Percentiles rank a stretch among this genome's conserved stretches.
phyloP scores from a whole-genome alignment of 2,113 vertebrate genomes.

The Emydocephalus ijimae region DNA sequence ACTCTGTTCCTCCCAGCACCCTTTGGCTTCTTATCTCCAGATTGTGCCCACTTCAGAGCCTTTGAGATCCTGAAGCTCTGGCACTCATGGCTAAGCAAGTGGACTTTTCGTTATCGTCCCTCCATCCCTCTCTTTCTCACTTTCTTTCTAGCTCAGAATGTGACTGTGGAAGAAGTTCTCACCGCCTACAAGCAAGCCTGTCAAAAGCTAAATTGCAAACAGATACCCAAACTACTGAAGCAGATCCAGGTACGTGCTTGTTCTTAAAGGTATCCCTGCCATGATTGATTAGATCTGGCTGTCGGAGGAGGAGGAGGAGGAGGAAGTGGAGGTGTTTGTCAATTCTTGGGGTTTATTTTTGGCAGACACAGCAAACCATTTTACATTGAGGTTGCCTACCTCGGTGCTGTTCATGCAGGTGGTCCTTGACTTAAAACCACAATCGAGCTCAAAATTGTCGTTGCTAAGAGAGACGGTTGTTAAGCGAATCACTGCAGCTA shows the following conservation, averaged over 20 bases:
- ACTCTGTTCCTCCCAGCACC: not conserved
- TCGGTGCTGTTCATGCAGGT: not conserved
- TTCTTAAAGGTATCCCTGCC: not conserved
- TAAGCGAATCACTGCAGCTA: not conserved
- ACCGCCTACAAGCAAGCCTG: constrained; percentile 86
- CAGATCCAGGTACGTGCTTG: constrained; percentile 85
- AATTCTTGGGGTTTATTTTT: not conserved
- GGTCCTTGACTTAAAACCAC: not conserved
- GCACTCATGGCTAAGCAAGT: not conserved
- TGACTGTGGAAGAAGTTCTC: constrained; percentile 88
- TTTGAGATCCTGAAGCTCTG: not conserved
- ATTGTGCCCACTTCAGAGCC: not conserved
- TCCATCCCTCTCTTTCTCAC: not conserved
- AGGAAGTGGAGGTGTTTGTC: not conserved
- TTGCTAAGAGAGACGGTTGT: too few relatives aligned
- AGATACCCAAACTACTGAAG: constrained; percentile 87
- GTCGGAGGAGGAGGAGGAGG: too few relatives aligned
- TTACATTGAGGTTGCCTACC: not conserved
- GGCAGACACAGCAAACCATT: not conserved
- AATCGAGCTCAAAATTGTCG: not conserved
- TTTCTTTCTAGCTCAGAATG: constrained; percentile 83
- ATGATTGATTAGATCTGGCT: not conserved
- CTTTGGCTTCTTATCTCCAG: not conserved
- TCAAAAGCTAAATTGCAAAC: constrained; percentile 92
- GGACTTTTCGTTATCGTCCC: not conserved